Evolutionary conservation across 2,888 invertebrate species (phyloP), one percentile per base, ranked within the genome.

Genomic region (Diachrysia chrysitis): DNA sequence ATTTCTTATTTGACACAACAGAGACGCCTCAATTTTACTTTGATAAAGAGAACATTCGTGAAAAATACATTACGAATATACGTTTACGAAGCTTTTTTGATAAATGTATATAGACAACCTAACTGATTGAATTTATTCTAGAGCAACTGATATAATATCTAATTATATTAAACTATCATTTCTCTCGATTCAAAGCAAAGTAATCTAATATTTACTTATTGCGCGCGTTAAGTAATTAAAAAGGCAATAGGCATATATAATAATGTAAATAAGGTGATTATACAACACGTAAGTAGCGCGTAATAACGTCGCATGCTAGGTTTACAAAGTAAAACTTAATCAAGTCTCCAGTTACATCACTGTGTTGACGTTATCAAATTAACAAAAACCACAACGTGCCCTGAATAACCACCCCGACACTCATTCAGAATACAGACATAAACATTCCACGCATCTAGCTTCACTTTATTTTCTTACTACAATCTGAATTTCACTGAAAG

Each of bases 331-430:
- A 51, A 23, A 48, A 51, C 55, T 25, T 57, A 65, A 67, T 58
- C 58, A 66, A 64, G 62, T 69, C 54, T 77, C 71, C 51, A 71
- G 73, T 80, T 71, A 74, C 81, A 66, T 59, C 58, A 66, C 55
- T 69, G 70, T 70, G 77, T 69, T 64, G 69, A 79, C 67, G 63
- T 77, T 66, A 72, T 68, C 32, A 67, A 73, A 72, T 80, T 68
- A 73, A 74, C 60, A 58, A 69, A 73, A 77, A 74, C 81, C 81
- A 21, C 81, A 82, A 77, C 64, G 61, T 58, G 74, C 48, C 64
- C 74, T 66, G 58, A 62, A 72, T 77, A 67, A 51, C 64, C 58
- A 65, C 60, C n/a, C 60, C 60, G 63, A 17, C 29, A 29, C n/a
- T 48, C 32, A 62, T 55, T n/a, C n/a, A n/a, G n/a, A n/a, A 17